Evolutionary conservation across 2,888 invertebrate genomes (phyloP), one percentile per base, ranked within the genome.

Genomic region (Fragum sueziense): DNA sequence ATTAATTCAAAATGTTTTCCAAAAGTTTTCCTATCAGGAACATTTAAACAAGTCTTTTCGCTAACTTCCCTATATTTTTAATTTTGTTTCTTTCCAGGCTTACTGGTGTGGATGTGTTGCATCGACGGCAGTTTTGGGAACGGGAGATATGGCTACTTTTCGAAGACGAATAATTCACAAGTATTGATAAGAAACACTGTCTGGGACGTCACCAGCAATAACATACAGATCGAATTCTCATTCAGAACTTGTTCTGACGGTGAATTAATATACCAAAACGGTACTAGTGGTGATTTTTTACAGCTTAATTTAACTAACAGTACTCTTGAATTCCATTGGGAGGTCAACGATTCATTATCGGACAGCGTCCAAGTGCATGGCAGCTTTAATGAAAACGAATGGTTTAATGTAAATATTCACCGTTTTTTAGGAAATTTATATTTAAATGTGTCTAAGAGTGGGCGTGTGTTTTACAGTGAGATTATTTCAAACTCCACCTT

Each of bases 161-260:
- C 85, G 29, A 67, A 81, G 61, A 78, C 75, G 25, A 76, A 80
- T 31, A 81, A 80, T 72, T 87, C 87, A 27, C 75, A 76, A 33
- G 73, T 86, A 22, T 62, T 81, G 31, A 70, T 87, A 4, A 37
- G 29, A 27, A 69, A 79, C 20, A 79, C 73, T 33, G 70, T 72
- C n/a, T 82, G 86, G 79, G 68, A 78, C 47, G 79, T 86, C n/a
- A 54, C 62, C 11, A 57, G 33, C 1, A 80, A 62, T 59, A 76
- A 75, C 51, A 79, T 75, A 61, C 75, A 76, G 59, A 85, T 79
- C 51, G 85, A 85, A 31, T 85, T 88, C 62, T 85, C 86, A 57
- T 88, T 86, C 74, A 74, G 81, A 68, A 86, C 87, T 34, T 88
- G 87, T 72, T 82, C 80, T 1, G 76, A 79, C 59, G 87, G 86